Base-by-base conservation (phyloP, 1,140 invertebrate genomes). In the Pseudomyrmex dendroicus region DNA sequence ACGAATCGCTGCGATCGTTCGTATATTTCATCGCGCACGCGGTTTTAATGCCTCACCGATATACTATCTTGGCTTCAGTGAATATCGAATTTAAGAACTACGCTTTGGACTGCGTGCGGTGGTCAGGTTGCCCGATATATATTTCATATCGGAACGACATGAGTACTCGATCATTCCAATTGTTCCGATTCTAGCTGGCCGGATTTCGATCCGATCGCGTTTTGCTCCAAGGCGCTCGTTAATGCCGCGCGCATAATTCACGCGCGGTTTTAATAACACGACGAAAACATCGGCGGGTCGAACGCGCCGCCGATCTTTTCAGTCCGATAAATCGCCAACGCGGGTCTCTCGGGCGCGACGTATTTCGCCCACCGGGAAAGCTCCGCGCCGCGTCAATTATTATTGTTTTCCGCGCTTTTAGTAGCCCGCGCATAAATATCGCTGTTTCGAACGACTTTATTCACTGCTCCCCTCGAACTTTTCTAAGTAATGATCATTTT, bases 401-500 rank as follows among this genome's bases (percentile, higher is more conserved):
- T 85, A 88, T 83, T 62, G 83, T 82, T 83, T 70, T 67, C 63
- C 82, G 74, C 82, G 74, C 56, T 17, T 46, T 63, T 54, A 76
- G 85, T 72, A 56, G 67, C 61, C 22, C 62, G 73, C 76, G 56
- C 82, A 80, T 77, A 83, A 87, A 87, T 87, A 84, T 73, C 57
- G 56, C 20, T 46, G 0, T 56, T 59, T 62, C 17, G 20, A 54
- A 57, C 50, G 73, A 72, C 84, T 86, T 73, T 73, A 70, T 86
- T 85, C 73, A 52, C 22, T 44, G 50, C 44, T n/a, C 57, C 25
- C 61, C 20, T 70, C 61, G 25, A 89, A 92, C 82, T 93, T 91
- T 91, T 87, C 73, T 85, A 89, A 90, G 87, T 90, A 93, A 92
- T 90, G 84, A 83, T 85, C 77, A 90, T 90, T 93, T 93, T 93